Evolutionary conservation across 1,140 invertebrate genomes (phyloP), one percentile per base, ranked within the genome.

Genomic region (Drosophila ananassae): DNA sequence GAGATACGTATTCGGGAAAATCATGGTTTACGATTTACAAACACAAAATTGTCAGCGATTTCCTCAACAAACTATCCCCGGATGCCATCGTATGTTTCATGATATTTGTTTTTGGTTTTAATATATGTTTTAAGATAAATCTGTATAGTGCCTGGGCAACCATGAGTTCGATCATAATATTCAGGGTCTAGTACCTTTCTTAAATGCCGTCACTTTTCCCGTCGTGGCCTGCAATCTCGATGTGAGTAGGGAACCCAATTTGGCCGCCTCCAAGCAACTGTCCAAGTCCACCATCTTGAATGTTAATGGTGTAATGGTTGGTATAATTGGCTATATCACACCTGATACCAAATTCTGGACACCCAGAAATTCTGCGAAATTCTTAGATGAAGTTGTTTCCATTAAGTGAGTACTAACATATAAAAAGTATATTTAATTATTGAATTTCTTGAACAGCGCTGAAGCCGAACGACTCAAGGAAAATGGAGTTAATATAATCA

Each of bases 91-190:
- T 98, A 93, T 95, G 94, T 94, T 37, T 8, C 4, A 12, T 21
- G 1, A 6, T 44, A 21, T 21, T 9, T 17, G 0, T 5, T 44
- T 32, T n/a, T 17, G 7, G 13, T 22, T 25, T 44, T 44, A 12
- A 13, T 12, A 21, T 24, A 28, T 13, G 28, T 12, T 37, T 24
- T 30, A 24, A 32, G 22, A 2, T 22, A 17, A 44, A 17, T 2
- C 9, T 91, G 93, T 93, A 56, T 92, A 98, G 97, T 95, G 95
- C n/a, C 92, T 99, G 54, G 98, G 98, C 21, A 99, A 99, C 87
- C 98, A 99, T 82, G 98, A 99, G 92, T 98, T 99, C 82, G 98
- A 98, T 90, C 94, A 96, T 56, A 96, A 96, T 0, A 92, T 97
- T 0, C 89, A 92, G 0, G 96, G 95, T 9, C 87, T 98, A 2